Conservation (phyloP, 2,113 vertebrate genomes). For the Tragelaphus strepsiceros region DNA sequence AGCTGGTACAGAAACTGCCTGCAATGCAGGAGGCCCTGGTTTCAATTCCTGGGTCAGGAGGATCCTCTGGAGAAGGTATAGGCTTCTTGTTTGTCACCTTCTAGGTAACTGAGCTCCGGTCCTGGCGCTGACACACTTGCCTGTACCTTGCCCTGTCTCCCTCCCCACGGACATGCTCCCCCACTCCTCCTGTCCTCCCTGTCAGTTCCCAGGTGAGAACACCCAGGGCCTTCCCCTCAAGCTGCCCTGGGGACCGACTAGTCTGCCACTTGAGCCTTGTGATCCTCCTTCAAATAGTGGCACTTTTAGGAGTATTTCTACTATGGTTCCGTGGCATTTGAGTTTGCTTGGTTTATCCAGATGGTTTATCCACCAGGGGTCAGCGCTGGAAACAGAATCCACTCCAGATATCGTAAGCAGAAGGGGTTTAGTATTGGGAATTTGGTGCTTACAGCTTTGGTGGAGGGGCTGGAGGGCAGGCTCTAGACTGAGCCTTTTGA, state of each 20-base stretch:
- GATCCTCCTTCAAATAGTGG: not conserved
- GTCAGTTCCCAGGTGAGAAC: not conserved
- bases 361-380: not conserved
- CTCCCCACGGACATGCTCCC: not conserved
- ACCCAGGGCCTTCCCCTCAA: not conserved
- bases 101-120: not conserved
- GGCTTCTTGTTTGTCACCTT: not conserved
- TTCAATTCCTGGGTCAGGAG: too few relatives aligned
- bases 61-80: too few relatives aligned
- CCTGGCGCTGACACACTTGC: too few relatives aligned
- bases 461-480: not conserved
- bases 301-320: not conserved
- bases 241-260: not conserved
- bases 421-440: not conserved
- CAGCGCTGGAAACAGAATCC: not conserved
- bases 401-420: not conserved
- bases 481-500: not conserved
- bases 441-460: not conserved
- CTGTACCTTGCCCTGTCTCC: not conserved
- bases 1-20: too few relatives aligned
- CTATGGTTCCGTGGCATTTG: not conserved
- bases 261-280: not conserved
- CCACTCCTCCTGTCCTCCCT: fast-evolving
- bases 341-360: not conserved
- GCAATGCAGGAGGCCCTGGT: too few relatives aligned